These are phyloP conservation scores for Chalcis sispes DNA, from an alignment of 2,888 invertebrate genomes.

Conservation along the genomic window DNA sequence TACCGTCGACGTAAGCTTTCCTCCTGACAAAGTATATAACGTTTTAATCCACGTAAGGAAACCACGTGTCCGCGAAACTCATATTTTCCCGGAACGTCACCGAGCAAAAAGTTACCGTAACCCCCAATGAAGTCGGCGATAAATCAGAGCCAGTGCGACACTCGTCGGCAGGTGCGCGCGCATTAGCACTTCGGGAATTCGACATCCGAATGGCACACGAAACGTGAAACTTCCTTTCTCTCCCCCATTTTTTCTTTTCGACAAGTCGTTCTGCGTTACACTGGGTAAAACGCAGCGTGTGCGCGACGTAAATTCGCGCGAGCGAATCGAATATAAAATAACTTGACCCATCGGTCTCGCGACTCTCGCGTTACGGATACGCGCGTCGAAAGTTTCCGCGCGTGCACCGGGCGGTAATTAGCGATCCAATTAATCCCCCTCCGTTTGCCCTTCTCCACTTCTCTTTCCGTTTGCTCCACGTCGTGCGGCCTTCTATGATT, in stretches of 20 bases:
- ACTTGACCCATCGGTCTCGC: conserved; percentile 72
- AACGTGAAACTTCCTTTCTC: neutral
- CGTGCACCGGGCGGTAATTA: conserved; percentile 19
- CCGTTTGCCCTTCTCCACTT: no score
- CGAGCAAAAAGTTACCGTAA: conserved; percentile 9
- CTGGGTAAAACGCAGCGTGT: conserved; percentile 21
- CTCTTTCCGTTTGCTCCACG: no score
- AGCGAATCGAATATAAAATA: conserved; percentile 64
- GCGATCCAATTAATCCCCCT: conserved; percentile 35
- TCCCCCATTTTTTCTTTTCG: no score
- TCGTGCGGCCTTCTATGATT: no score
- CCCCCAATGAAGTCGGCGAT: conserved; percentile 12
- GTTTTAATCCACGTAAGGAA: no score
- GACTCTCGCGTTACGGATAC: conserved; percentile 14
- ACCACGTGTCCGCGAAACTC: no score
- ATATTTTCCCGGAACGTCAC: no score
- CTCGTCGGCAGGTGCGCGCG: conserved; percentile 48
- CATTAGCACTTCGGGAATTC: neutral
- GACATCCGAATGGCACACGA: conserved; percentile 29
- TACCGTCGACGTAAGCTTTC: no score
- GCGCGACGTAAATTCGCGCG: conserved; percentile 36
- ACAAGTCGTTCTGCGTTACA: neutral
- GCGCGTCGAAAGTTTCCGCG: neutral
- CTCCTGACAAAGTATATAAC: no score
- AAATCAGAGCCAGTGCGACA: conserved; percentile 34